Evolutionary conservation across 2,797 vertebrate genomes (phyloP), one percentile per base, ranked within the genome.

Genomic region (Eleutherodactylus coqui): DNA sequence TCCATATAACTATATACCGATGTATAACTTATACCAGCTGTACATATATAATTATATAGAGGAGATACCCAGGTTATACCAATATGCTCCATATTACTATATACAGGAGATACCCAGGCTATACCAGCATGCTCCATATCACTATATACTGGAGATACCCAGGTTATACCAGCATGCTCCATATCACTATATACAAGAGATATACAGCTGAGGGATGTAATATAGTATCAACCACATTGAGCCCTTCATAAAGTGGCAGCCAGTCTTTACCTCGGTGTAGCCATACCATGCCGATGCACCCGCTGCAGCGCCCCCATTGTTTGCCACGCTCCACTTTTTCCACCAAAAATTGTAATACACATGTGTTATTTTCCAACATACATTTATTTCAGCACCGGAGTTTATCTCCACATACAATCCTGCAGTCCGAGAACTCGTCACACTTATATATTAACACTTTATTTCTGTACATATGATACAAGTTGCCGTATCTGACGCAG

Each of bases 381-480:
- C 41, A 47, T 69, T 41, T 38, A 41, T 21, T n/a, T n/a, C n/a
- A 79, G 27, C 34, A 79, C 11, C 53, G 17, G 0, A 27, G 58
- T 53, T 49, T 10, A 73, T 80, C 62, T 79, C 73, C 67, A 86
- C 17, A 77, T 51, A 47, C 67, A 38, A 81, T 49, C 10, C n/a
- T 51, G 2, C 41, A 45, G 16, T 64, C 53, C 34, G 38, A 58
- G 38, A n/a, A 38, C 36, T 38, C 24, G 24, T 73, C 9, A 73
- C 49, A 73, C 70, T 62, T 90, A 93, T 92, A 93, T 91, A 92
- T 92, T 92, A 91, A 85, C 75, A 86, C 86, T 91, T 88, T 91
- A 19, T 24, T 45, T 92, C 92, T 93, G 67, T 92, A 93, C 93
- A 93, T 92, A 93, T 91, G 14, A 78, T 93, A 92, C 91, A 92